phyloP scores from a whole-genome alignment of 2,797 vertebrate genomes.

The Crypturellus tataupa region DNA sequence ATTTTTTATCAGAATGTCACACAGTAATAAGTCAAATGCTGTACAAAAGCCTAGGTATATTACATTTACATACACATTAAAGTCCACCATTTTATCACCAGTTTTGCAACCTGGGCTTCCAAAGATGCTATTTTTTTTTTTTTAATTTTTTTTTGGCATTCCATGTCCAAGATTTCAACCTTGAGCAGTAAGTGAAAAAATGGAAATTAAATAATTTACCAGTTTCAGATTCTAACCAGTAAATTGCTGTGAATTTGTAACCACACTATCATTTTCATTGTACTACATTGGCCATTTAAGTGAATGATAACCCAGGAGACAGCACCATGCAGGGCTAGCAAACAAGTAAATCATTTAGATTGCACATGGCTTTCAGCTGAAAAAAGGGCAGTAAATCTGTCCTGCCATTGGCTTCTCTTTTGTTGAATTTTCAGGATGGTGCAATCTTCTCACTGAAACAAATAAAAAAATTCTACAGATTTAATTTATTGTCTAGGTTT shows the following conservation, averaged over 20 bases:
- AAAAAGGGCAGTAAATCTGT: constrained; percentile 73
- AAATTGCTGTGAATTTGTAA: constrained; percentile 72
- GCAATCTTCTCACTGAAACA: constrained; percentile 70
- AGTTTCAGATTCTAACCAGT: constrained; percentile 68
- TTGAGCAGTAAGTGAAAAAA: constrained; percentile 62
- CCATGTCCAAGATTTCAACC: constrained; percentile 53
- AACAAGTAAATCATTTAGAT: constrained; percentile 78
- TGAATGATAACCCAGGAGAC: constrained; percentile 74
- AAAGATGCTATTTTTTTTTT: constrained; percentile 22
- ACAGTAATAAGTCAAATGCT: constrained; percentile 2
- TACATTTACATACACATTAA: not conserved
- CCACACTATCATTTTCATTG: constrained; percentile 67
- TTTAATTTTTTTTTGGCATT: constrained; percentile 58
- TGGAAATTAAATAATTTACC: constrained; percentile 76
- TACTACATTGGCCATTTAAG: constrained; percentile 72
- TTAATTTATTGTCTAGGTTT: constrained; percentile 64
- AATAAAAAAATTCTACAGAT: constrained; percentile 42
- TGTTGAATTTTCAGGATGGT: constrained; percentile 69
- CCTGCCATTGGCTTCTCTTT: constrained; percentile 65
- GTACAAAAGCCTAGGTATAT: not conserved
- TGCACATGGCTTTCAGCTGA: constrained; percentile 67
- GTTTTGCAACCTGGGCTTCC: not conserved
- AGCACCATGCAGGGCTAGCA: constrained; percentile 72
- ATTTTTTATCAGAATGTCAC: constrained; percentile 46
- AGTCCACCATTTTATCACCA: constrained; percentile 10